Conservation (phyloP, 2,797 vertebrate species). For the Gobionotothen gibberifrons region DNA sequence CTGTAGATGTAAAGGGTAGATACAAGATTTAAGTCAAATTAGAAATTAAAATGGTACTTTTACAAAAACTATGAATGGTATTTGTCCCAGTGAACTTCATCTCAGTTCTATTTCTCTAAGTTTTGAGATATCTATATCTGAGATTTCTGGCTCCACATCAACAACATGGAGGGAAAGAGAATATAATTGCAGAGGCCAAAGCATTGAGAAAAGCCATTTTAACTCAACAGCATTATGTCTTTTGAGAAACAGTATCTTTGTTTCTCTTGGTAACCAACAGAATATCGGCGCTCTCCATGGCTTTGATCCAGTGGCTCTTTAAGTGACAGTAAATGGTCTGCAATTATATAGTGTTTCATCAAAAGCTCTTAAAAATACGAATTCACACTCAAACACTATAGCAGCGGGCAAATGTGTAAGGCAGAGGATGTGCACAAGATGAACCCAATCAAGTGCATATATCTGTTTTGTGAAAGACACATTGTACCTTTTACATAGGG, state of each 20-base stretch:
- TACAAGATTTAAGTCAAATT: not conserved
- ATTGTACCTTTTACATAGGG: no score
- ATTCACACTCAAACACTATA: not conserved
- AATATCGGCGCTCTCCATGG: slow-evolving; percentile 30
- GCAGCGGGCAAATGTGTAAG: not conserved
- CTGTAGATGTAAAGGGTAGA: not conserved
- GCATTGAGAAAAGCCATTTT: not conserved
- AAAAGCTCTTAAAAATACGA: not conserved
- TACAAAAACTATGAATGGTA: not conserved
- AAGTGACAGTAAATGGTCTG: not conserved
- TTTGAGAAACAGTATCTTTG: not conserved
- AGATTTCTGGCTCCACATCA: not conserved
- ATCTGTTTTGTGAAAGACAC: no score
- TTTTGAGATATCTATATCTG: not conserved
- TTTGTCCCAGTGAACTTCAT: not conserved
- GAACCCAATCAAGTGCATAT: no score
- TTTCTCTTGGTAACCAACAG: not conserved
- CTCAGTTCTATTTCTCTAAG: not conserved
- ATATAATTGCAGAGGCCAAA: not conserved
- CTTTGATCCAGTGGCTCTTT: slow-evolving; percentile 27
- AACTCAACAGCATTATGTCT: not conserved
- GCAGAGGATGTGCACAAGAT: not conserved
- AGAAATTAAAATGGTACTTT: no score
- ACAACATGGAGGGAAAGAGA: not conserved
- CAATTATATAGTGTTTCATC: not conserved